Conservation (phyloP, 2,888 invertebrate species). For the Drymonia ruficornis region DNA sequence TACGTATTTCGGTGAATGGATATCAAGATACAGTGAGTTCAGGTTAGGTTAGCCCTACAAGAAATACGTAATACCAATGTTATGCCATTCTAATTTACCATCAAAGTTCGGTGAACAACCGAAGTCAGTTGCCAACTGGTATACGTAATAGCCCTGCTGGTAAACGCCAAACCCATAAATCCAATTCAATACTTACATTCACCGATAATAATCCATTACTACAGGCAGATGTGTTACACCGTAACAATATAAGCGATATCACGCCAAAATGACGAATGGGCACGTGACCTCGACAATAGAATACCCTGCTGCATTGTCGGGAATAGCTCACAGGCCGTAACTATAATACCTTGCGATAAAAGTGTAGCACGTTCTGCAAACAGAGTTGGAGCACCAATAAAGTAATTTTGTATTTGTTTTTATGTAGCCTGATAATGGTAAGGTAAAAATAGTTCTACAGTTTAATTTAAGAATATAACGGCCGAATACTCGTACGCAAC, state of each 20-base stretch:
- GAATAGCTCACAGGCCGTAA: constrained; percentile 38
- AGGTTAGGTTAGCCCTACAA: too few species aligned
- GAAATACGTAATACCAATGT: too few species aligned
- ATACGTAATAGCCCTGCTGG: too few species aligned
- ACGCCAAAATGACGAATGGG: constrained; percentile 60
- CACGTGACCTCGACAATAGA: constrained; percentile 69
- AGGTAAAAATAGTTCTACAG: too few species aligned
- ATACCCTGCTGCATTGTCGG: constrained; percentile 43
- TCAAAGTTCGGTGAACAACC: too few species aligned
- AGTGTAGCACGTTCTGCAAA: constrained; percentile 64
- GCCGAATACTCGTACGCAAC: too few species aligned
- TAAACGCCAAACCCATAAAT: constrained; percentile 20
- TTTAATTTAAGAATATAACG: too few species aligned
- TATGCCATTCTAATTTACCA: too few species aligned
- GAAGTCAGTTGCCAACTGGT: too few species aligned
- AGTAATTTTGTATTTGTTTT: not conserved
- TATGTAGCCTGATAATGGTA: not conserved
- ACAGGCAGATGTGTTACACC: constrained; percentile 32
- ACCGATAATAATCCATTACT: constrained; percentile 36
- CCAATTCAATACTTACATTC: constrained; percentile 31
- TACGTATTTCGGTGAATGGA: too few species aligned
- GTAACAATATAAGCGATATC: constrained; percentile 38
- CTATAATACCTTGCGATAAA: constrained; percentile 53
- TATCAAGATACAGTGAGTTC: too few species aligned
- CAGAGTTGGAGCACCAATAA: constrained; percentile 20